Percentiles rank a stretch among this genome's conserved stretches.
These are phyloP conservation scores for Scaptodrosophila latifasciaeformis DNA, from an alignment of 2,888 invertebrate genomes.

Conservation along the genomic window DNA sequence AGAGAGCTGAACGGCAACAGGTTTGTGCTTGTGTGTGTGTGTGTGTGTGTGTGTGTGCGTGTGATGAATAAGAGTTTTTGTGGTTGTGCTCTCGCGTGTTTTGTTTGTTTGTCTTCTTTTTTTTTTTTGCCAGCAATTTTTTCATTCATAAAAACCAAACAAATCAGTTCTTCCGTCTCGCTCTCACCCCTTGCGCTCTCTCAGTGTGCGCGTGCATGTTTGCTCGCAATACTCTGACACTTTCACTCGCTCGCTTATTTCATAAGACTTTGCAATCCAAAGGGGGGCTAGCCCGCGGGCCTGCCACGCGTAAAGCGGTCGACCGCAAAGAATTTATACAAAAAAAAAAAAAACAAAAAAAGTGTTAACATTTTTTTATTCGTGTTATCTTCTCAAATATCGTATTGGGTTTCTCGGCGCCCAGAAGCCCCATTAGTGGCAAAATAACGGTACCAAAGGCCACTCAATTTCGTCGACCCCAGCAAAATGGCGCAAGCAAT, in stretches of 20 bases:
- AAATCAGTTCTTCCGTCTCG: no score
- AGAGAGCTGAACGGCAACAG: constrained; percentile 5
- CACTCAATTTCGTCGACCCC: no score
- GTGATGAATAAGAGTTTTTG: no score
- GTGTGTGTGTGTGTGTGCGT: constrained; percentile 7
- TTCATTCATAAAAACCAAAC: constrained; percentile 1
- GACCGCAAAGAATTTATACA: not conserved
- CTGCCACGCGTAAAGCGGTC: not conserved
- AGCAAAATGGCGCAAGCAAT: constrained; percentile 1
- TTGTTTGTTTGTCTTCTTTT: not conserved
- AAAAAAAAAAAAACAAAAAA: not conserved
- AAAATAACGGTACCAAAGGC: no score
- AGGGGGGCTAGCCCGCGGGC: not conserved
- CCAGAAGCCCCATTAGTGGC: not conserved
- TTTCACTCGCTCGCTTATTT: no score
- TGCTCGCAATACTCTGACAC: not conserved
- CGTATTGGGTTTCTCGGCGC: not conserved
- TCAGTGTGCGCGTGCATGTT: not conserved
- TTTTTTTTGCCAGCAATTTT: not conserved
- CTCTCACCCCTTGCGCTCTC: no score
- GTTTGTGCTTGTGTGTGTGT: not conserved
- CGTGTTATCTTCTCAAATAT: not conserved
- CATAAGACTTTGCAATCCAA: no score
- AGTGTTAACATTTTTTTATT: not conserved
- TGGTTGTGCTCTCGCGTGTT: no score